Conservation (phyloP, 2,113 vertebrate species). For the Python bivittatus region DNA sequence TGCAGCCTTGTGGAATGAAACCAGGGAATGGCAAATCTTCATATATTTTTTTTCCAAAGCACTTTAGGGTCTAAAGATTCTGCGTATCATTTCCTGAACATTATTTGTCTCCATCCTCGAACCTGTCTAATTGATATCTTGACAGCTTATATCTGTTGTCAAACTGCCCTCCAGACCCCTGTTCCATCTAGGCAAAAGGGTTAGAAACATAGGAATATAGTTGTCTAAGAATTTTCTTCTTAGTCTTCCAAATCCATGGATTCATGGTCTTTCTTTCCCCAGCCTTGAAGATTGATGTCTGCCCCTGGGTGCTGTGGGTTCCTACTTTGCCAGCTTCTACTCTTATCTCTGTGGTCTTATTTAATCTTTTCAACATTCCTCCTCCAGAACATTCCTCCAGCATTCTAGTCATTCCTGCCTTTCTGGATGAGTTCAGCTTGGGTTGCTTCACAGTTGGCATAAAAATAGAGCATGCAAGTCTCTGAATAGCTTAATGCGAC, state of each 20-base stretch:
- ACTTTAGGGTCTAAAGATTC: background rate
- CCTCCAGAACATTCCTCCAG: background rate
- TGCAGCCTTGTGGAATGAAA: background rate
- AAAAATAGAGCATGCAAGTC: background rate
- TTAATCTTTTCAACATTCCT: background rate
- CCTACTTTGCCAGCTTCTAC: background rate
- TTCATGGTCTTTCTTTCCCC: background rate
- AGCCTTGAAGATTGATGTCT: background rate
- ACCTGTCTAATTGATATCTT: background rate
- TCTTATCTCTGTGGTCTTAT: background rate
- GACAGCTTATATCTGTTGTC: background rate
- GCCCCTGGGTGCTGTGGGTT: background rate
- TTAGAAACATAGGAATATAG: background rate
- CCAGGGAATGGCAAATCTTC: background rate
- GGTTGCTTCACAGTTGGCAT: background rate
- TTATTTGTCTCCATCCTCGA: background rate
- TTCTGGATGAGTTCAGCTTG: background rate
- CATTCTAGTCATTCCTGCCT: background rate
- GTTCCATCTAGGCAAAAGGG: background rate
- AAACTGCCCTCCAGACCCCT: background rate
- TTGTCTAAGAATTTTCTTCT: background rate
- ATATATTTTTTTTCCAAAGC: background rate
- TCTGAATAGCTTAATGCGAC: too few relatives aligned
- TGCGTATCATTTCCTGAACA: background rate
- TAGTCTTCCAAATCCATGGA: background rate